Evolutionary conservation across 37 sponge, comb jelly and placozoan species (phyloP).

Genomic region (Chondrosia reniformis): DNA sequence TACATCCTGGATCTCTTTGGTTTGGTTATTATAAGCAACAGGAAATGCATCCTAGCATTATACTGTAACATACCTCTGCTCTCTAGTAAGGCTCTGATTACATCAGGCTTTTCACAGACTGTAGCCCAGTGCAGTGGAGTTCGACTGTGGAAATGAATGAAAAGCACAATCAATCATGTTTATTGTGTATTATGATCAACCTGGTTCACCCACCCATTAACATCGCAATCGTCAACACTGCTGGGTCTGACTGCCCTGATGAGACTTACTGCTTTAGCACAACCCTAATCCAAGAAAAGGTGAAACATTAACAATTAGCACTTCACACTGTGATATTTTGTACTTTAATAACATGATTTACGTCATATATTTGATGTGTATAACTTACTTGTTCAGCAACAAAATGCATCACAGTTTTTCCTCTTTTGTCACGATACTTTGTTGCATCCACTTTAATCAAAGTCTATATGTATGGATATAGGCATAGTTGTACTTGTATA

Average conservation of each 20-base stretch:
- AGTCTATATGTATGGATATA: constrained; percentile 6
- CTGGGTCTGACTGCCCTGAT: constrained; percentile 49
- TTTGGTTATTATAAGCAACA: too few species aligned
- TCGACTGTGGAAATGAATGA: constrained; percentile 31
- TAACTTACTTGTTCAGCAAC: constrained; percentile 68
- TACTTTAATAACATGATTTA: background rate
- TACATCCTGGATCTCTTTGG: too few species aligned
- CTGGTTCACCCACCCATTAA: constrained; percentile 27
- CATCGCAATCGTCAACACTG: constrained; percentile 57
- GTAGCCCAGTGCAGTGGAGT: constrained; percentile 90
- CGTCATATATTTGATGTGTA: too few species aligned
- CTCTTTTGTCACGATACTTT: constrained; percentile 48
- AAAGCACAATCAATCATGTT: background rate
- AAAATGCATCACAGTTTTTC: constrained; percentile 71
- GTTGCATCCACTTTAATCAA: constrained; percentile 37
- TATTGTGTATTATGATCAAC: background rate
- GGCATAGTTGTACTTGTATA: background rate
- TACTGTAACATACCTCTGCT: constrained; percentile 47
- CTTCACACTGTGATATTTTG: background rate
- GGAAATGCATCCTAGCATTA: too few species aligned
- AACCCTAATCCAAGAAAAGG: constrained; percentile 27
- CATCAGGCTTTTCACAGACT: constrained; percentile 76
- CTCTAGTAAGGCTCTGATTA: constrained; percentile 46
- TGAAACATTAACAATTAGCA: background rate
- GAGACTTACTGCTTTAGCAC: constrained; percentile 55